These are phyloP conservation scores for Leptinotarsa texana DNA, from an alignment of 1,140 invertebrate genomes.

Conservation along the genomic window DNA sequence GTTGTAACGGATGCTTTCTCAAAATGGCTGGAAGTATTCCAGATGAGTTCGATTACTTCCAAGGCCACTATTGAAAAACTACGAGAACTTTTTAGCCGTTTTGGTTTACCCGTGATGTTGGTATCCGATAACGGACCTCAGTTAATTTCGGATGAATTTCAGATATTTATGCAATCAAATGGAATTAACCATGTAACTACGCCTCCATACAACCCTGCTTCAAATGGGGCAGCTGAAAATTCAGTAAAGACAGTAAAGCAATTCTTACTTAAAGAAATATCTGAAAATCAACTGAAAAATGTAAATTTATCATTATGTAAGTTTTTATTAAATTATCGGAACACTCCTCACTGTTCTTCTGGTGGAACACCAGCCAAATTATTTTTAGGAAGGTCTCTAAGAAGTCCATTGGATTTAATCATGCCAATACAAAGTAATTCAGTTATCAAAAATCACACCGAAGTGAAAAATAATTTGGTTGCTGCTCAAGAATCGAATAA, in stretches of 20 bases:
- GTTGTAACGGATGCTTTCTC: conserved; percentile 57
- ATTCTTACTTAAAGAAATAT: conserved; percentile 17
- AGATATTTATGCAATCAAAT: conserved; percentile 49
- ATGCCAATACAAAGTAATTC: background rate
- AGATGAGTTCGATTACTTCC: conserved; percentile 38
- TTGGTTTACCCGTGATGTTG: conserved; percentile 51
- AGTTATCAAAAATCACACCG: background rate
- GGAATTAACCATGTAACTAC: conserved; percentile 45
- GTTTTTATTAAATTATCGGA: conserved; percentile 17
- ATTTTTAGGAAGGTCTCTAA: background rate
- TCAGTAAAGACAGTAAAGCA: conserved; percentile 45
- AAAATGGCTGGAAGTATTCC: conserved; percentile 54
- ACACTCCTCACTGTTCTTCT: conserved; percentile 11
- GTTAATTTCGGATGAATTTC: conserved; percentile 54
- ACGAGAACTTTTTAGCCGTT: conserved; percentile 35
- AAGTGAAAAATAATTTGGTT: conserved; percentile 10
- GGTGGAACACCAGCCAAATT: conserved; percentile 11
- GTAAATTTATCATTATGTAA: conserved; percentile 3
- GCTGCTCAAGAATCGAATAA: background rate
- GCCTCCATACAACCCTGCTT: conserved; percentile 49
- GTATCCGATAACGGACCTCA: conserved; percentile 54
- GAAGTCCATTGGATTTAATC: conserved; percentile 12
- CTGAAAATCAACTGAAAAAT: conserved; percentile 1
- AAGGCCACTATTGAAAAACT: conserved; percentile 41
- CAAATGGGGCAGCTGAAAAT: conserved; percentile 51